These are phyloP conservation scores for Edolisoma coerulescens DNA, from an alignment of 2,113 vertebrate species.

Conservation along the genomic window DNA sequence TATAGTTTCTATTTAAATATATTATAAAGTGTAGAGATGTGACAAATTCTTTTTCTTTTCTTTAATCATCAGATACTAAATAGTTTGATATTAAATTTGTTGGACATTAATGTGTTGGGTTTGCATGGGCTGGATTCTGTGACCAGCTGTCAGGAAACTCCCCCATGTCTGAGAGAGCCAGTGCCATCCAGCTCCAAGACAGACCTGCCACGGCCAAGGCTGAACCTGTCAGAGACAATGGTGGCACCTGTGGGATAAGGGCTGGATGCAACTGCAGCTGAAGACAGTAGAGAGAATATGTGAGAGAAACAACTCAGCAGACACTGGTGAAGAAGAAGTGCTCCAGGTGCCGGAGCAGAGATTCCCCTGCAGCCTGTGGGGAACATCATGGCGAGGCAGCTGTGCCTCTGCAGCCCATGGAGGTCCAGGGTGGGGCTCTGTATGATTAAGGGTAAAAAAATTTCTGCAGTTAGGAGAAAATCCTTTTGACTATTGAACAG, in stretches of 20 bases:
- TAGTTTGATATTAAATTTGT: background rate
- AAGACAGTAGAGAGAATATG: background rate
- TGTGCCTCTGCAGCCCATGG: background rate
- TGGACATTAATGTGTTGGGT: background rate
- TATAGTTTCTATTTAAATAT: background rate
- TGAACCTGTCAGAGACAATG: background rate
- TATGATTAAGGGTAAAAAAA: background rate
- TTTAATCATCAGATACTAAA: background rate
- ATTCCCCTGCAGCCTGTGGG: background rate
- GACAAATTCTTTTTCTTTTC: background rate
- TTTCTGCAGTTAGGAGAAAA: accelerated
- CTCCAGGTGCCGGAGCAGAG: background rate
- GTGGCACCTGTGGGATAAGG: too few relatives aligned
- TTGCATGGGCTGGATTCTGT: background rate
- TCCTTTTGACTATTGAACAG: background rate
- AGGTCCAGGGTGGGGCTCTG: background rate
- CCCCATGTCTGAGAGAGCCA: background rate
- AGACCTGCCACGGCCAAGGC: background rate
- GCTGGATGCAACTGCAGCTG: background rate
- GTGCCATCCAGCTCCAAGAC: background rate
- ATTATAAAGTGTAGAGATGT: background rate
- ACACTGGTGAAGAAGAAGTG: too few relatives aligned
- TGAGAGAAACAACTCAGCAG: background rate
- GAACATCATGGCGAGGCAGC: background rate
- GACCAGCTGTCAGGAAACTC: background rate